These are phyloP conservation scores for Megastigmus dorsalis DNA, from an alignment of 2,888 invertebrate species.

Conservation along the genomic window DNA sequence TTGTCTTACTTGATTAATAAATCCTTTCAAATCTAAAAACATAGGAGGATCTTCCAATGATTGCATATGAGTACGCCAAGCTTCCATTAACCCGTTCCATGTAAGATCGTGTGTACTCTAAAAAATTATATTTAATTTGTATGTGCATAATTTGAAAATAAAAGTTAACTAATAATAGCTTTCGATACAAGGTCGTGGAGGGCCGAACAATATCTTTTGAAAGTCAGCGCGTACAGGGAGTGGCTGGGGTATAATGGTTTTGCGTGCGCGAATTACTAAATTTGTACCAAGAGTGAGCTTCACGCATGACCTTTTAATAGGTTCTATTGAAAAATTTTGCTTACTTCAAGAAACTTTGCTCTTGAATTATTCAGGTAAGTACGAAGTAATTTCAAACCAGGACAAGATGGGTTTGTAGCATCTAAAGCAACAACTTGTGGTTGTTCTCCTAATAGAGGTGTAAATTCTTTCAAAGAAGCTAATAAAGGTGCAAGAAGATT, in stretches of 20 bases:
- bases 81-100: slow-evolving; percentile 71
- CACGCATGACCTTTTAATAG: too few species aligned
- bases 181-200: too few species aligned
- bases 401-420: slow-evolving; percentile 73
- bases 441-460: slow-evolving; percentile 70
- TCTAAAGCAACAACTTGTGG: slow-evolving; percentile 71
- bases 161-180: background rate
- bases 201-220: too few species aligned
- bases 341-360: slow-evolving; percentile 72
- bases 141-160: slow-evolving; percentile 10
- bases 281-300: too few species aligned
- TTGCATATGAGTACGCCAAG: slow-evolving; percentile 69
- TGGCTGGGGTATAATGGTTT: too few species aligned
- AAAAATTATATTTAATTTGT: background rate
- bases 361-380: slow-evolving; percentile 69
- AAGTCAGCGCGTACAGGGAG: too few species aligned
- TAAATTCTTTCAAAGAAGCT: slow-evolving; percentile 69
- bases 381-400: slow-evolving; percentile 71
- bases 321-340: too few species aligned
- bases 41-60: slow-evolving; percentile 70
- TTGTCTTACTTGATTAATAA: slow-evolving; percentile 68
- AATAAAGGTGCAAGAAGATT: slow-evolving; percentile 69
- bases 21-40: slow-evolving; percentile 67
- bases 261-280: too few species aligned
- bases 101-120: slow-evolving; percentile 48